phyloP scores from a whole-genome alignment of 35 echinoderm and acorn worm genomes.

The Hemicentrotus pulcherrimus region DNA sequence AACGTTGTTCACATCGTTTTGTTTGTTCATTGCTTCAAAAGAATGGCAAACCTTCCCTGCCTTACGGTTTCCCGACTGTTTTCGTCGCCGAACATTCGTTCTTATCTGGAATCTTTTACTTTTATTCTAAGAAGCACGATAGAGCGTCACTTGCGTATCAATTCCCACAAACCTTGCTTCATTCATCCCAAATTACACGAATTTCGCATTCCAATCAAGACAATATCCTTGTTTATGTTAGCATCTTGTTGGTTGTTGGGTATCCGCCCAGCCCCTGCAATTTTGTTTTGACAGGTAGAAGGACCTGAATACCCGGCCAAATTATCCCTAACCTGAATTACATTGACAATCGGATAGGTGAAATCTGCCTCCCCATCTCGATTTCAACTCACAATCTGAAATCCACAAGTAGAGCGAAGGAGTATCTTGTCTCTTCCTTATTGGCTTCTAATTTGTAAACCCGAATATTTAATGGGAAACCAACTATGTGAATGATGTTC shows the following conservation, averaged over 20 bases:
- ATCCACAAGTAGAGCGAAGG: too few species aligned
- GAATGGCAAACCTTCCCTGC: too few species aligned
- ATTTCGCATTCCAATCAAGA: not conserved
- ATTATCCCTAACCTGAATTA: not conserved
- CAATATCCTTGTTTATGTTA: conserved; percentile 5
- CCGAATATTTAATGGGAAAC: not conserved
- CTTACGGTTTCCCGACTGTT: too few species aligned
- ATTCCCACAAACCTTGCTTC: not conserved
- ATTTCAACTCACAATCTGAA: not conserved
- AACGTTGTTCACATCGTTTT: not conserved
- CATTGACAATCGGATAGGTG: not conserved
- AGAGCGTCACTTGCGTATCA: not conserved
- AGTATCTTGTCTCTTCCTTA: not conserved
- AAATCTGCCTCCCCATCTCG: not conserved
- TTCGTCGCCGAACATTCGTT: too few species aligned
- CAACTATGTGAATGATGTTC: not conserved
- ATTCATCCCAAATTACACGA: not conserved
- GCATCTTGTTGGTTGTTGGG: not conserved
- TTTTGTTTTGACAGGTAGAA: not conserved
- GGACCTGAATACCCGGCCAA: not conserved
- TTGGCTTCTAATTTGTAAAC: not conserved
- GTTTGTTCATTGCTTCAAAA: not conserved
- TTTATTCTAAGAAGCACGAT: not conserved
- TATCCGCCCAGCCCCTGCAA: not conserved
- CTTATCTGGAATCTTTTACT: not conserved